Evolutionary conservation across 2,888 invertebrate genomes (phyloP).

Genomic region (Drosophila peninsularis): DNA sequence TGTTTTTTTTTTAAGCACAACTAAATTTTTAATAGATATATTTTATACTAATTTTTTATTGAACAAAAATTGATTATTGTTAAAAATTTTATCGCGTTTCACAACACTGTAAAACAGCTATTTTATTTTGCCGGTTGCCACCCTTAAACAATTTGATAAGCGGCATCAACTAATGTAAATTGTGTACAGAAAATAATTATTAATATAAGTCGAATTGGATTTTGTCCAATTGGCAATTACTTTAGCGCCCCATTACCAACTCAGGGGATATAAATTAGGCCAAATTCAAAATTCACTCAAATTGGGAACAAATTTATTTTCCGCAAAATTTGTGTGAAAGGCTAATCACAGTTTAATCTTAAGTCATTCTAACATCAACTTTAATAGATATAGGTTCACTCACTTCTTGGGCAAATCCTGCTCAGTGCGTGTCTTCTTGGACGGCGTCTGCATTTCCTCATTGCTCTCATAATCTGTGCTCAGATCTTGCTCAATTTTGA

Average conservation of each 20-base stretch:
- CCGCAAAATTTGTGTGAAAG: not conserved
- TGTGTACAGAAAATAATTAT: too few relatives aligned
- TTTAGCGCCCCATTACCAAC: not conserved
- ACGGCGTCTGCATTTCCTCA: constrained; percentile 3
- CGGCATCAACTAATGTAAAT: too few relatives aligned
- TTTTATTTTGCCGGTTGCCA: not conserved
- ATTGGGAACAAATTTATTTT: not conserved
- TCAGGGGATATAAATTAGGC: too few relatives aligned
- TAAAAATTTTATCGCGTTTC: too few relatives aligned
- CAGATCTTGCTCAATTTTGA: constrained; percentile 10
- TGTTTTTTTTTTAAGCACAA: not conserved
- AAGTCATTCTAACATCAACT: not conserved
- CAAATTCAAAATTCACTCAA: not conserved
- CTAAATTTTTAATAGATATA: too few relatives aligned
- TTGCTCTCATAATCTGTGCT: constrained; percentile 15
- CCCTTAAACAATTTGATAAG: not conserved
- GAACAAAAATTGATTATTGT: too few relatives aligned
- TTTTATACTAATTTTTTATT: too few relatives aligned
- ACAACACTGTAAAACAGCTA: not conserved
- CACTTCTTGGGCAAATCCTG: constrained; percentile 5
- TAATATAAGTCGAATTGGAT: not conserved
- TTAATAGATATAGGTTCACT: not conserved
- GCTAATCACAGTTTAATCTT: not conserved
- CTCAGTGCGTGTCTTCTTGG: not conserved
- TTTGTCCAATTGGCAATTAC: not conserved